Conservation (phyloP, 2,113 vertebrate genomes). For the Podilymbus podiceps region DNA sequence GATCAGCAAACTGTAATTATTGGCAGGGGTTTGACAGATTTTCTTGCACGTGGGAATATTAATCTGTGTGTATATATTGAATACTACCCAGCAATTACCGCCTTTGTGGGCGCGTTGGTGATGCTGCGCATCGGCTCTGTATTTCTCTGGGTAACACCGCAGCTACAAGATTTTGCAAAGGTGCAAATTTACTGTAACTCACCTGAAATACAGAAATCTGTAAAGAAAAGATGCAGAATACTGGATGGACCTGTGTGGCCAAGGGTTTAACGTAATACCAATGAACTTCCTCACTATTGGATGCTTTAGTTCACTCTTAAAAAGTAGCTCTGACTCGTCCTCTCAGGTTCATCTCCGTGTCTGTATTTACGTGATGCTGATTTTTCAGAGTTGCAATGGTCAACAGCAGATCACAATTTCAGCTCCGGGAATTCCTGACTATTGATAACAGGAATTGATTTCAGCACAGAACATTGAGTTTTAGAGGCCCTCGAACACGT, state of each 20-base stretch:
- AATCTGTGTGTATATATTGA: background rate
- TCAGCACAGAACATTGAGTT: constrained; percentile 18
- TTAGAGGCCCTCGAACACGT: background rate
- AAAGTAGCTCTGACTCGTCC: background rate
- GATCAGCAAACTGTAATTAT: background rate
- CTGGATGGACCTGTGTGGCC: accelerated
- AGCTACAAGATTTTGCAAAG: background rate
- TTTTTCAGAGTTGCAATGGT: background rate
- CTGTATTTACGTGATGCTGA: background rate
- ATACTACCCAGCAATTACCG: background rate
- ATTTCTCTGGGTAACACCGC: accelerated
- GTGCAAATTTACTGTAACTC: background rate
- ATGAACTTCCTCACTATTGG: background rate
- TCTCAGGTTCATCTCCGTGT: background rate
- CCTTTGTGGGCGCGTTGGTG: background rate
- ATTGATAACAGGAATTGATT: background rate
- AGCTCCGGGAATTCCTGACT: background rate
- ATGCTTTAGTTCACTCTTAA: background rate
- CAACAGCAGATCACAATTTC: background rate
- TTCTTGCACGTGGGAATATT: background rate
- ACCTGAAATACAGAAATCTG: background rate
- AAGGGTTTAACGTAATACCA: background rate
- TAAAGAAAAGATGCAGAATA: background rate
- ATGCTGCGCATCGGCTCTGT: background rate
- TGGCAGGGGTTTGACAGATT: background rate